These are phyloP conservation scores for Falco biarmicus DNA, from an alignment of 2,797 vertebrate species.

Conservation along the genomic window DNA sequence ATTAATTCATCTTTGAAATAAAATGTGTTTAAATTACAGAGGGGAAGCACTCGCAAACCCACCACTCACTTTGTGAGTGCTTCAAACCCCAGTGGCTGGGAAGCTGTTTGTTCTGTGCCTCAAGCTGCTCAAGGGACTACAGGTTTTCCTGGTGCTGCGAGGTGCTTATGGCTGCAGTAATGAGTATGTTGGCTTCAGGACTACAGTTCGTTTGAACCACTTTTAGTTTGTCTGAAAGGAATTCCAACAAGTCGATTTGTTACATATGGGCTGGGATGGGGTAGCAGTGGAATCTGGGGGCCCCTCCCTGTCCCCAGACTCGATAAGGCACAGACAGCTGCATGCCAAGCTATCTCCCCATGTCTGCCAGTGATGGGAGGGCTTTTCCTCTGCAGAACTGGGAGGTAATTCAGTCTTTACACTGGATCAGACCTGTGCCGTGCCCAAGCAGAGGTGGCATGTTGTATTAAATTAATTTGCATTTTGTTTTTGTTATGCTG, in stretches of 20 bases:
- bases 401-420: conserved; percentile 19
- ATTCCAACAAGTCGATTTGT: not conserved
- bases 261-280: not conserved
- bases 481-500: conserved; percentile 23
- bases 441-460: not conserved
- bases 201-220: not conserved
- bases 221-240: not conserved
- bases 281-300: not conserved
- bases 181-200: not conserved
- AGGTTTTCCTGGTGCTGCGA: not conserved
- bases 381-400: not conserved
- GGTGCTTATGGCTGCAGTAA: not conserved
- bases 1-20: not conserved
- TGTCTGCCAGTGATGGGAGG: not conserved
- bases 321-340: conserved; percentile 35
- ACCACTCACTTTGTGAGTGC: not conserved
- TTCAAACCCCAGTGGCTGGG: too few species aligned
- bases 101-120: not conserved
- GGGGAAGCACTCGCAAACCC: not conserved
- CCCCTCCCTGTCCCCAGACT: not conserved
- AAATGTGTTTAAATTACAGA: not conserved
- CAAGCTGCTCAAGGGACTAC: not conserved
- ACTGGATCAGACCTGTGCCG: conserved; percentile 2
- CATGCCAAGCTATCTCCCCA: not conserved
- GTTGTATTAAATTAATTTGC: conserved; percentile 40